Percentiles rank a stretch among this genome's conserved stretches.
Conservation (phyloP, 2,888 invertebrate genomes). For the Trachelus stipa region DNA sequence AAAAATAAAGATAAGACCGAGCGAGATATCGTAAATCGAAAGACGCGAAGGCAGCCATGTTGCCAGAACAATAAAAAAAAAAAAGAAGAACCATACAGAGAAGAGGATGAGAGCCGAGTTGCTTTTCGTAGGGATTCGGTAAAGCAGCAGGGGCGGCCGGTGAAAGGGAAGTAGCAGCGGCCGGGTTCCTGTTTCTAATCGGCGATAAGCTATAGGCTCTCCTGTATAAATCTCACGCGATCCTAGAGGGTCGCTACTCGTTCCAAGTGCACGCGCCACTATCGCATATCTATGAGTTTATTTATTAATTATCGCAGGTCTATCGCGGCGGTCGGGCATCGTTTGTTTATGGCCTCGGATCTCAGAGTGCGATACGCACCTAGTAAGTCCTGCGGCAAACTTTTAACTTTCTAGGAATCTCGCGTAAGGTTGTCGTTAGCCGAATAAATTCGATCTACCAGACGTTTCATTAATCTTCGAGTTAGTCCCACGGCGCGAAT, state of each 20-base stretch:
- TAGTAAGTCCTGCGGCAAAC: no score
- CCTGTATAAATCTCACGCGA: conserved; percentile 47
- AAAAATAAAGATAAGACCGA: no score
- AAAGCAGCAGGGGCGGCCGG: neutral
- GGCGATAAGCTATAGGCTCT: conserved; percentile 35
- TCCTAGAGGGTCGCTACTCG: conserved; percentile 13
- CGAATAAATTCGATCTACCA: conserved; percentile 41
- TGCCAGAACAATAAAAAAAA: no score
- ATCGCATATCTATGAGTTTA: conserved; percentile 53
- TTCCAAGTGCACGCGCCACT: conserved; percentile 20
- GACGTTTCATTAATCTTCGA: conserved; percentile 58
- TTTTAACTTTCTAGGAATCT: no score
- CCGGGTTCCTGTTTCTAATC: conserved; percentile 44
- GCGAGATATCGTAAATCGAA: no score
- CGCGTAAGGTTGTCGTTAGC: no score
- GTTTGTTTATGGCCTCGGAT: no score
- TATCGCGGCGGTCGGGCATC: no score
- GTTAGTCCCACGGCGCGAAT: conserved; percentile 44
- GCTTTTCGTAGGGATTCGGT: neutral
- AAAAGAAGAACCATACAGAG: no score
- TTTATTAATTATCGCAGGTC: conserved; percentile 51
- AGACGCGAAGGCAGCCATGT: no score
- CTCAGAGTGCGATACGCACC: no score
- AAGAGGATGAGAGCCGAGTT: no score
- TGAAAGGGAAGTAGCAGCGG: conserved; percentile 22